Evolutionary conservation across 1,140 invertebrate species (phyloP).

Genomic region (Leguminivora glycinivorella): DNA sequence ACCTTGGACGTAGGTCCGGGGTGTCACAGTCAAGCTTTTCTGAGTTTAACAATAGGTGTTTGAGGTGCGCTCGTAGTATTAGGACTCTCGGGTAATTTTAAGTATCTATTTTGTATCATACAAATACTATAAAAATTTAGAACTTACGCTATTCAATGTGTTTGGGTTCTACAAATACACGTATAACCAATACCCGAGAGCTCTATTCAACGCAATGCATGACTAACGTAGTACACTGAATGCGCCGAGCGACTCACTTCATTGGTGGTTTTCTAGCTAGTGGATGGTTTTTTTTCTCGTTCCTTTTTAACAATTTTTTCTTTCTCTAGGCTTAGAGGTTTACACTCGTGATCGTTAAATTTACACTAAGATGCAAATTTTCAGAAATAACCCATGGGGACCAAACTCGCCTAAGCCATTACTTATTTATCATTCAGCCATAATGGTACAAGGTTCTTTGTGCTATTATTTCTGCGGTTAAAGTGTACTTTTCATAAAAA

Average conservation of each 20-base stretch:
- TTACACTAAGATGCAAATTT: neutral
- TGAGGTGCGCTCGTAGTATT: neutral
- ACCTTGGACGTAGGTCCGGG: neutral
- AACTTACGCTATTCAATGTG: neutral
- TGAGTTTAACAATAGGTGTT: neutral
- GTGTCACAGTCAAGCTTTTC: conserved; percentile 1
- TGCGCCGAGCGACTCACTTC: conserved; percentile 9
- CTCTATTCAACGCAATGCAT: conserved; percentile 8
- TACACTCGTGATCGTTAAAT: neutral
- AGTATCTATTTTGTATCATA: neutral
- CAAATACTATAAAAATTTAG: neutral
- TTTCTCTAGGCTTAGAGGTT: neutral
- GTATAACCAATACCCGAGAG: neutral
- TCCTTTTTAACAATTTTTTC: conserved; percentile 1
- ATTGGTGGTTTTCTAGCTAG: conserved; percentile 24
- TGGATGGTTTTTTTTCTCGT: neutral
- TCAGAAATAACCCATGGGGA: neutral
- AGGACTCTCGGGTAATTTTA: neutral
- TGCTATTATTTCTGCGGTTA: neutral
- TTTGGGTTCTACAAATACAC: no score
- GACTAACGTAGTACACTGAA: conserved; percentile 20
- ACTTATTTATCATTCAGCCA: neutral
- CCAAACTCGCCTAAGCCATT: neutral
- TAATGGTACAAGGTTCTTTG: neutral
- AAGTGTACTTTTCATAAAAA: conserved; percentile 1